Evolutionary conservation across 2,888 invertebrate species (phyloP).

Genomic region (Onchidella celtica): DNA sequence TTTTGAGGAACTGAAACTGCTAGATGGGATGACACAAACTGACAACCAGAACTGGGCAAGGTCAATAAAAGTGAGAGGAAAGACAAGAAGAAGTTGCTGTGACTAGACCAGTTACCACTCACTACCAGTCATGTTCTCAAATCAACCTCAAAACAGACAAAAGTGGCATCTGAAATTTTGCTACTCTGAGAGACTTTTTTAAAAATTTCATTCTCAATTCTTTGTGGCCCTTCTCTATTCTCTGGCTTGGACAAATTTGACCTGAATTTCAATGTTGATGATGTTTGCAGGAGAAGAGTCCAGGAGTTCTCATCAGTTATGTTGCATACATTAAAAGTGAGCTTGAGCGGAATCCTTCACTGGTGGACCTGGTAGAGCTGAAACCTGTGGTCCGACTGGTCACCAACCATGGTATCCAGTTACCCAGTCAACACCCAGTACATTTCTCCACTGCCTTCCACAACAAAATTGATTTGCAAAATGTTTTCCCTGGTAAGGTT

Average conservation of each 20-base stretch:
- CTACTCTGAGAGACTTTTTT: too few species aligned
- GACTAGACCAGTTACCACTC: too few species aligned
- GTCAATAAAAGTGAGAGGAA: too few species aligned
- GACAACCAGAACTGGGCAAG: too few species aligned
- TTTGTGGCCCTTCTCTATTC: neutral
- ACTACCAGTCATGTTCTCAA: too few species aligned
- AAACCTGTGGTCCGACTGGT: slow-evolving; percentile 62
- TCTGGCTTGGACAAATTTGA: neutral
- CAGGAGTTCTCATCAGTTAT: slow-evolving; percentile 69
- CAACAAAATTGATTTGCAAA: slow-evolving; percentile 63
- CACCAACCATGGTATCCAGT: slow-evolving; percentile 74
- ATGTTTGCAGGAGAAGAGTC: slow-evolving; percentile 61
- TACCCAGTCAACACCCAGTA: slow-evolving; percentile 64
- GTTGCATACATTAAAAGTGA: slow-evolving; percentile 74
- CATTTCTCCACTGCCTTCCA: slow-evolving; percentile 72
- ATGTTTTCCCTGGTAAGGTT: slow-evolving; percentile 68
- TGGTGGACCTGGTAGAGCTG: slow-evolving; percentile 70
- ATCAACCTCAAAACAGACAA: too few species aligned
- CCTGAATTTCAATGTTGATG: neutral
- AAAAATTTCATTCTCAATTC: too few species aligned
- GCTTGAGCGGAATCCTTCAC: slow-evolving; percentile 60
- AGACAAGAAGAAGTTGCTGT: too few species aligned
- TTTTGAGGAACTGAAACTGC: too few species aligned
- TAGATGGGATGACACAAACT: too few species aligned
- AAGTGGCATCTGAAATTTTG: too few species aligned